A percentile compares a stretch with the other conserved stretches of the same genome.
These are phyloP conservation scores for Leptarthrus brevirostris DNA, from an alignment of 2,888 invertebrate genomes.

Conservation along the genomic window DNA sequence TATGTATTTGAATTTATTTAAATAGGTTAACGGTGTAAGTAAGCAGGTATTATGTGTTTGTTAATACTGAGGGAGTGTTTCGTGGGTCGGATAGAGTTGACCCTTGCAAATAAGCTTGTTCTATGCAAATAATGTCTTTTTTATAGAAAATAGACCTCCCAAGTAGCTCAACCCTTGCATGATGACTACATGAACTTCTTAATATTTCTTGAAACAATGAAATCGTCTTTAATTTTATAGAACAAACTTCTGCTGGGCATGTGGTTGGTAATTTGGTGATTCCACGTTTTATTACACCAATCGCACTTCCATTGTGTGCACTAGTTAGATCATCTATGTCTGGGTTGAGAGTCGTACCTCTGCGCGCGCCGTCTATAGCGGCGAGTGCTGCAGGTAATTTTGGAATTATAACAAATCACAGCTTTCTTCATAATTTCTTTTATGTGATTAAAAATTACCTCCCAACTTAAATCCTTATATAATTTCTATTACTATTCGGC, in stretches of 20 bases:
- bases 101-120: background rate
- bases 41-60: too few species aligned
- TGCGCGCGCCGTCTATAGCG: slow-evolving; percentile 55
- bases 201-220: background rate
- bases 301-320: slow-evolving; percentile 55
- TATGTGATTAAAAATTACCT: background rate
- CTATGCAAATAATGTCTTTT: background rate
- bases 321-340: slow-evolving; percentile 56
- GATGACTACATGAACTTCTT: background rate
- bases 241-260: slow-evolving; percentile 55
- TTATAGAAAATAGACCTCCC: background rate
- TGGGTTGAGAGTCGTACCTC: slow-evolving; percentile 55
- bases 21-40: too few species aligned
- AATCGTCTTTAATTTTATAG: slow-evolving; percentile 53
- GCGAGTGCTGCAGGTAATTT: slow-evolving; percentile 57
- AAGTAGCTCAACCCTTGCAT: background rate
- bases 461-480: slow-evolving; percentile 7
- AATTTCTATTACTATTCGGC: slow-evolving; percentile 14
- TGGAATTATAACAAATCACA: slow-evolving; percentile 13
- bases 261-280: slow-evolving; percentile 56
- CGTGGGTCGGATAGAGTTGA: slow-evolving; percentile 22
- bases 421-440: background rate
- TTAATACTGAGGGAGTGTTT: too few species aligned
- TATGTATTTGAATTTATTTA: too few species aligned
- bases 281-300: slow-evolving; percentile 56